These are phyloP conservation scores for Philhelius pedissequus DNA, from an alignment of 2,888 invertebrate genomes.

Conservation along the genomic window DNA sequence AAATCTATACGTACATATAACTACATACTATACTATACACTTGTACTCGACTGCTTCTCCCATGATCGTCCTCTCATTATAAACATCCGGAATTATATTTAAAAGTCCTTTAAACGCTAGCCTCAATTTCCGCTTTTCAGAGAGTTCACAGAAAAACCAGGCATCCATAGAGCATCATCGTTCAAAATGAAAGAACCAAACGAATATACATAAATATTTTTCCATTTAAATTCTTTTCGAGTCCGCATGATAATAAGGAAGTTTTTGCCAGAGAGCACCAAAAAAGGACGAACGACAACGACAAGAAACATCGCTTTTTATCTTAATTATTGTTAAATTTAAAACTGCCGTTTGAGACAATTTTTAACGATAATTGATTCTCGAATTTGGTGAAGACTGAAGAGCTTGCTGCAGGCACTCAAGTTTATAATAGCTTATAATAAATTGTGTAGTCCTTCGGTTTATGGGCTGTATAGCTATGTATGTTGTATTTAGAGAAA, in stretches of 20 bases:
- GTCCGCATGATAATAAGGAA: slow-evolving; percentile 18
- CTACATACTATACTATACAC: too few relatives aligned
- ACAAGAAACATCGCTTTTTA: slow-evolving; percentile 51
- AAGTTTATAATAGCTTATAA: slow-evolving; percentile 20
- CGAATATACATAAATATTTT: slow-evolving; percentile 26
- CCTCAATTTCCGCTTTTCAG: slow-evolving; percentile 58
- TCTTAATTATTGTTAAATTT: slow-evolving; percentile 65
- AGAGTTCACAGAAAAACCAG: background rate
- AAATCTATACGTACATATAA: background rate
- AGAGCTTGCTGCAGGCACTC: slow-evolving; percentile 20
- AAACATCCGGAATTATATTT: slow-evolving; percentile 67
- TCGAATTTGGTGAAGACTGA: slow-evolving; percentile 24
- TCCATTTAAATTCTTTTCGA: slow-evolving; percentile 9
- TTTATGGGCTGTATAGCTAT: background rate
- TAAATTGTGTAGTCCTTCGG: background rate
- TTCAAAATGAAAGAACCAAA: background rate
- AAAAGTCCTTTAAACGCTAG: slow-evolving; percentile 61
- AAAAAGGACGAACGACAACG: background rate
- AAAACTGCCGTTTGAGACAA: slow-evolving; percentile 58
- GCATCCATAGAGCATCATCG: slow-evolving; percentile 3
- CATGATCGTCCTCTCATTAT: slow-evolving; percentile 60
- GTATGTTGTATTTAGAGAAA: background rate
- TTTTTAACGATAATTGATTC: slow-evolving; percentile 64
- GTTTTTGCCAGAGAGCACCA: slow-evolving; percentile 34
- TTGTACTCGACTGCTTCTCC: slow-evolving; percentile 29